Evolutionary conservation across 2,797 vertebrate species (phyloP).

Genomic region (Tangara arthus): DNA sequence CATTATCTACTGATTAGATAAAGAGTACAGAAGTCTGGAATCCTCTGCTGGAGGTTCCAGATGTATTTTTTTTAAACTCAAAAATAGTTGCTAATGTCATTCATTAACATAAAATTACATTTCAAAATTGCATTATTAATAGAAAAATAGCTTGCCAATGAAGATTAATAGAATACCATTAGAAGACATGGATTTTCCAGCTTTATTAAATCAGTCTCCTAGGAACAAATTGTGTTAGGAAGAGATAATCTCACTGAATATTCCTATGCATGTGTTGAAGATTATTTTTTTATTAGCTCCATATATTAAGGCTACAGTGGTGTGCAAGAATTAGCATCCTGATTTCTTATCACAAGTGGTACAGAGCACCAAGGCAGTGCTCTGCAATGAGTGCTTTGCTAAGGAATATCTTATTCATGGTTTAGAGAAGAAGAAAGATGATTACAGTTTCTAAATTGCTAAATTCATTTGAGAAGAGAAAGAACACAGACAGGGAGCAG

Average conservation of each 20-base stretch:
- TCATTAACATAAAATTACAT: neutral
- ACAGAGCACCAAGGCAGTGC: neutral
- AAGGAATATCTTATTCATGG: neutral
- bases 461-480: neutral
- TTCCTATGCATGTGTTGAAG: neutral
- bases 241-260: conserved; percentile 12
- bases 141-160: conserved; percentile 9
- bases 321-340: neutral
- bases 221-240: neutral
- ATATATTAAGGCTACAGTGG: conserved; percentile 22
- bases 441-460: neutral
- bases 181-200: conserved; percentile 17
- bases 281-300: neutral
- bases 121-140: conserved; percentile 5
- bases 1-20: neutral
- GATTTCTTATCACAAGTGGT: conserved; percentile 1
- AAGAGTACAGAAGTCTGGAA: neutral
- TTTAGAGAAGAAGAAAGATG: neutral
- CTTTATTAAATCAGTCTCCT: conserved; percentile 34
- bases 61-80: neutral
- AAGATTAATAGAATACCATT: conserved; percentile 25
- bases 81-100: neutral
- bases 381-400: neutral
- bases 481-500: neutral
- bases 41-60: neutral